These are phyloP conservation scores for Rattus rattus DNA, from an alignment of 2,113 vertebrate genomes.

Conservation along the genomic window DNA sequence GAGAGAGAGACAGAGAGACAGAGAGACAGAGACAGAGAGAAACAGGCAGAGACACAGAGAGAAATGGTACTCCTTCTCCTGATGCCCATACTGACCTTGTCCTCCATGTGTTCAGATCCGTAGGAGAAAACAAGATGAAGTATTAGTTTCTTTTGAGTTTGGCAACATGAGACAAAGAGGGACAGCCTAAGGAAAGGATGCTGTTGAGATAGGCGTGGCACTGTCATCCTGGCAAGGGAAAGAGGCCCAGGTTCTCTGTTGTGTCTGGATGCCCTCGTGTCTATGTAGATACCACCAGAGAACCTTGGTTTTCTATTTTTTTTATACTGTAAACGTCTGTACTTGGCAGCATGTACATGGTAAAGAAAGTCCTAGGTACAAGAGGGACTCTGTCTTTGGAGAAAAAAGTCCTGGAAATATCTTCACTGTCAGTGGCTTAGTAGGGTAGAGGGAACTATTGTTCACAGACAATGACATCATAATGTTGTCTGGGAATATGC, in stretches of 20 bases:
- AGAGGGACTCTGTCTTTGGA: neutral
- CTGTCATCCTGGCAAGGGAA: too few species aligned
- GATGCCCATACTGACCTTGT: neutral
- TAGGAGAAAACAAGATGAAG: neutral
- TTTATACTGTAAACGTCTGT: neutral
- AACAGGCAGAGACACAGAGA: too few species aligned
- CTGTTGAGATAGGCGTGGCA: neutral
- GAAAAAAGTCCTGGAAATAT: neutral
- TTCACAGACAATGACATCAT: neutral
- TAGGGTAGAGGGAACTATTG: neutral
- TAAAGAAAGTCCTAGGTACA: neutral
- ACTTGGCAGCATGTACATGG: neutral
- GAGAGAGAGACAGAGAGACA: too few species aligned
- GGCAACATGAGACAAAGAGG: neutral
- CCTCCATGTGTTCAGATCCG: neutral
- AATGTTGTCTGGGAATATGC: rapidly evolving
- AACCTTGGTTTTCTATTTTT: neutral
- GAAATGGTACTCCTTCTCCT: neutral
- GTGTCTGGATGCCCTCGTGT: neutral
- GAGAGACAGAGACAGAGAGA: too few species aligned
- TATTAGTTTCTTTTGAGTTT: neutral
- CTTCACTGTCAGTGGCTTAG: neutral
- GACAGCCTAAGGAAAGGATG: neutral
- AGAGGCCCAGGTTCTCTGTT: neutral
- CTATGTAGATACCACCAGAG: neutral